Conservation (phyloP, 2,113 vertebrate genomes). For the Scatophagus argus region DNA sequence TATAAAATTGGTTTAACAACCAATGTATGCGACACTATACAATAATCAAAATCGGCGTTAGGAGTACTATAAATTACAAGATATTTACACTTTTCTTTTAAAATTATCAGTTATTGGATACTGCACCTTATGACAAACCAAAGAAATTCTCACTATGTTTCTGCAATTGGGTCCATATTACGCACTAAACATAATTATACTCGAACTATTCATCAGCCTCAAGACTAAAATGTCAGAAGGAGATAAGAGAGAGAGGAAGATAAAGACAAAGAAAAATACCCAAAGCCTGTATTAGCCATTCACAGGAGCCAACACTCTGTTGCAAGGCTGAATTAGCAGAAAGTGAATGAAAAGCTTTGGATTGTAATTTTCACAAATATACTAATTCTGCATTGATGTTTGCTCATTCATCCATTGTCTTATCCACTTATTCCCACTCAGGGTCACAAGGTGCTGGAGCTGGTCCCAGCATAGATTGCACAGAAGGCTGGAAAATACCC, state of each 20-base stretch:
- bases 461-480: constrained; percentile 39
- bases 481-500: constrained; percentile 50
- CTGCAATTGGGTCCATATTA: constrained; percentile 9
- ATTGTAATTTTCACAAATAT: constrained; percentile 46
- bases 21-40: background rate
- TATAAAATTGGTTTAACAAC: background rate
- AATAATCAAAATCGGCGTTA: constrained; percentile 1
- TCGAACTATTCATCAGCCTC: constrained; percentile 31
- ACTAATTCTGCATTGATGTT: constrained; percentile 50
- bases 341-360: constrained; percentile 44
- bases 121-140: background rate
- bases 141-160: background rate
- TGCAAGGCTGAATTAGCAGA: constrained; percentile 48
- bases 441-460: constrained; percentile 52
- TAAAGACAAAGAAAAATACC: constrained; percentile 34
- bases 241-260: constrained; percentile 11
- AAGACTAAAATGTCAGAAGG: constrained; percentile 45
- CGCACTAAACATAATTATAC: constrained; percentile 24
- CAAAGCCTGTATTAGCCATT: constrained; percentile 36
- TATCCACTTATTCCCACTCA: constrained; percentile 30
- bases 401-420: constrained; percentile 53
- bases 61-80: background rate
- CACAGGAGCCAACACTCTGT: constrained; percentile 48
- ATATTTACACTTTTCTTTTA: background rate
- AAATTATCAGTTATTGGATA: background rate